Conservation (phyloP, 2,113 vertebrate species). For the Pipra filicauda region DNA sequence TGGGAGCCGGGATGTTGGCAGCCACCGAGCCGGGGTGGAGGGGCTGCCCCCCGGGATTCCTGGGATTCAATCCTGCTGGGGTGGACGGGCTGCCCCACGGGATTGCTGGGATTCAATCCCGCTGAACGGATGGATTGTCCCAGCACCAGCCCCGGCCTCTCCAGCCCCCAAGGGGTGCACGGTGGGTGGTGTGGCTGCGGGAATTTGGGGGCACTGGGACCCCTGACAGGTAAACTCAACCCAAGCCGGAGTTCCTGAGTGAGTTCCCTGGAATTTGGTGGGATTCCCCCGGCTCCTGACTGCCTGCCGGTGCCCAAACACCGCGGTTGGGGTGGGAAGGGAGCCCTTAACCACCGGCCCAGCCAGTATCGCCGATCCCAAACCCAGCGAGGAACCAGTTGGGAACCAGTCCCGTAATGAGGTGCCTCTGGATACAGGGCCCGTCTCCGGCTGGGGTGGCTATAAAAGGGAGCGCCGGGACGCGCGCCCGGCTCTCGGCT, state of each 20-base stretch:
- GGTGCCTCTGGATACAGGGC: conserved; percentile 28
- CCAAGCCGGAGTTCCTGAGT: not conserved
- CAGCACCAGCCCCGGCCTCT: fast-evolving
- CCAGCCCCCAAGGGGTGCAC: not conserved
- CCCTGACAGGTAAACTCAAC: fast-evolving
- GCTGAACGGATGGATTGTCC: not conserved
- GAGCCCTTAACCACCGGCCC: not conserved
- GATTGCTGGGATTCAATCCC: not conserved
- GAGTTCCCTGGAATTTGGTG: not conserved
- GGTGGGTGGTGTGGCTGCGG: fast-evolving
- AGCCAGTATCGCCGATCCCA: conserved; percentile 30
- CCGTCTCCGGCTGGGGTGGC: not conserved
- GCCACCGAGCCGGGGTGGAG: not conserved
- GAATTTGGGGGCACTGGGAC: not conserved
- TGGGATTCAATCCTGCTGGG: conserved; percentile 21
- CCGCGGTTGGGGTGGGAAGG: not conserved
- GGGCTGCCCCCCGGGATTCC: not conserved
- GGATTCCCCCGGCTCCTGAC: not conserved
- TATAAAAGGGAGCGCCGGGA: conserved; percentile 25
- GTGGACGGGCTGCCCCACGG: not conserved
- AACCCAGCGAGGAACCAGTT: not conserved
- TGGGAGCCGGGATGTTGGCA: not conserved
- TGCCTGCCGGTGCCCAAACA: not conserved
- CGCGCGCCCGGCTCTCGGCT: not conserved
- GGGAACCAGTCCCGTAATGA: conserved; percentile 52